phyloP scores from a whole-genome alignment of 2,888 invertebrate species.

The Tortrix viridana region DNA sequence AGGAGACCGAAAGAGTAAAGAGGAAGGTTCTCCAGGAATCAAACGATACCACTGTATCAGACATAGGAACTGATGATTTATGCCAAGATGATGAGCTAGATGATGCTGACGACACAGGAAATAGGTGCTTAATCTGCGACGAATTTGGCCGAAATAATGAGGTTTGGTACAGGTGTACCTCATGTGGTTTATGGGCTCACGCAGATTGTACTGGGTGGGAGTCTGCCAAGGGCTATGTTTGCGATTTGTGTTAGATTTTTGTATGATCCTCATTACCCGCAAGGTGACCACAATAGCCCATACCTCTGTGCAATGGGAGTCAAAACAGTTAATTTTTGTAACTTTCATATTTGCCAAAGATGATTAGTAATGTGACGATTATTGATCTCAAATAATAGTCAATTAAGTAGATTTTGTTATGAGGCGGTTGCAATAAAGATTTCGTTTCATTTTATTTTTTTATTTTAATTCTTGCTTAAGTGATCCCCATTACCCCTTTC shows the following conservation, averaged over 20 bases:
- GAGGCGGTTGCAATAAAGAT: not conserved
- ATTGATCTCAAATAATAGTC: conserved; percentile 6
- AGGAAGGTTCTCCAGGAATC: too few relatives aligned
- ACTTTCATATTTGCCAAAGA: not conserved
- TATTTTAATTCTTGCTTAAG: too few relatives aligned
- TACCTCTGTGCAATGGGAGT: conserved; percentile 11
- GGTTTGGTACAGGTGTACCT: conserved; percentile 41
- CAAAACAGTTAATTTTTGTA: not conserved
- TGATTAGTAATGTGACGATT: not conserved
- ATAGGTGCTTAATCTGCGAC: conserved; percentile 33
- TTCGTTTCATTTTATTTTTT: conserved; percentile 4
- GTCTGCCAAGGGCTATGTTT: not conserved
- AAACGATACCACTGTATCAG: too few relatives aligned
- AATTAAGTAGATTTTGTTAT: conserved; percentile 8
- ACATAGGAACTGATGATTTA: too few relatives aligned
- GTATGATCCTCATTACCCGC: conserved; percentile 9
- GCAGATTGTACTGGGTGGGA: conserved; percentile 6
- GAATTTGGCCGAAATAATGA: conserved; percentile 41
- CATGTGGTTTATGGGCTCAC: too few relatives aligned
- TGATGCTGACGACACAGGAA: not conserved
- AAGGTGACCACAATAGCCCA: conserved; percentile 10
- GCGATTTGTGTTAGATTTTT: conserved; percentile 14
- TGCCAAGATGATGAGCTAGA: too few relatives aligned
- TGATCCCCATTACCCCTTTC: conserved; percentile 1
- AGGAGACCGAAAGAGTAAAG: too few relatives aligned